phyloP scores from a whole-genome alignment of 2,113 vertebrate genomes.

The Spheniscus mendiculus region DNA sequence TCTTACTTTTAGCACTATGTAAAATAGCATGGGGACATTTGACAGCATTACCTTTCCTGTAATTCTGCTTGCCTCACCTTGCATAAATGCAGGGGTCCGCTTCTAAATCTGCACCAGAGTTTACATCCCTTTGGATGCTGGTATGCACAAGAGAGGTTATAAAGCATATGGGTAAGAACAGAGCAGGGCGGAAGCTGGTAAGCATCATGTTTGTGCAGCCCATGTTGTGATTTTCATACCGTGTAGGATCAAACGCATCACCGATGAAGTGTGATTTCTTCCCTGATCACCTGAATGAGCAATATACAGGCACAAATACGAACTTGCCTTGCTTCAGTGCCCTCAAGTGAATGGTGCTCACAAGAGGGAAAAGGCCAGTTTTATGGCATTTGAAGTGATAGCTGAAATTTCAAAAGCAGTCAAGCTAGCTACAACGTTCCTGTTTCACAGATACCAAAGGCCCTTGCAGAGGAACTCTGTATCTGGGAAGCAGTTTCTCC shows the following conservation, averaged over 20 bases:
- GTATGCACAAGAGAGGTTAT: background rate
- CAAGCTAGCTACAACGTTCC: background rate
- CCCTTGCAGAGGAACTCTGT: background rate
- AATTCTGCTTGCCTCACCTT: background rate
- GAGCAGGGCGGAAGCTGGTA: background rate
- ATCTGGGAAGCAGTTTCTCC: background rate
- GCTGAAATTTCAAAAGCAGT: constrained; percentile 18
- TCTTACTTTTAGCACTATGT: background rate
- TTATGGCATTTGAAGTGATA: background rate
- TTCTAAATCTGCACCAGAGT: background rate
- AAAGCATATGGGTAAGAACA: background rate
- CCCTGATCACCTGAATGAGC: constrained; percentile 13
- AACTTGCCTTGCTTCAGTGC: constrained; percentile 20
- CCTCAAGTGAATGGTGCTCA: constrained; percentile 9
- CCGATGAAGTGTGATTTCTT: background rate
- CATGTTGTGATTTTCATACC: background rate
- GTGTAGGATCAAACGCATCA: background rate
- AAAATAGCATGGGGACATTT: background rate
- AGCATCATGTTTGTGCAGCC: background rate
- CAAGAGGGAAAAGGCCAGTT: constrained; percentile 22
- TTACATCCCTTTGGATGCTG: background rate
- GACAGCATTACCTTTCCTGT: background rate
- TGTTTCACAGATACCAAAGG: background rate
- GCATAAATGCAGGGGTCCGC: background rate
- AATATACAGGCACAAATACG: constrained; percentile 34